Base-by-base conservation (phyloP, 2,113 vertebrate species). In the Irena cyanogastra region DNA sequence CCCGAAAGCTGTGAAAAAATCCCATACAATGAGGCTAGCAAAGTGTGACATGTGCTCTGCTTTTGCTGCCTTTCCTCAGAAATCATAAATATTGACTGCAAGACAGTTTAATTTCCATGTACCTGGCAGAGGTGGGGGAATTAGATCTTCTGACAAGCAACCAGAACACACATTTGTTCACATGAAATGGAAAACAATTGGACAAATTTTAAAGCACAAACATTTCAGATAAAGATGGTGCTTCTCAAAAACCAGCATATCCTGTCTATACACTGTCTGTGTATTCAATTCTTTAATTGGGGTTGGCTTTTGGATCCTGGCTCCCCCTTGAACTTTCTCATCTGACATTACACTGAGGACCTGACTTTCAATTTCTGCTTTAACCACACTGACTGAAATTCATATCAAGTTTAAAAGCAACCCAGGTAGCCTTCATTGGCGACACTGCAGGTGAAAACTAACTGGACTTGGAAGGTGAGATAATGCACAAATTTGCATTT, bases 41-140 rank as follows among this genome's bases (percentile, higher is more conserved):
- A 96, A 97, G 90, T 94, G 92, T 88, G 87, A 86, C 94, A 90
- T 79, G 54, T 90, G 65, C 54, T 92, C 54, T 71, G 17, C 71
- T 87, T 88, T 93, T 81, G 54, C 60, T 87, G 91, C 87, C 86
- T 97, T 95, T 91, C 89, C 91, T 89, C 71, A 93, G 70, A 96
- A 98, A 94, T 81, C 68, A 59, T 74, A 77, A 72, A 86, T 56
- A 57, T 72, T 95, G 89, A 94, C 82, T 92, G 70, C 71, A 96
- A 93, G 87, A 87, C 42, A 83, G 57, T 42, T 97, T 92, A 75
- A 86, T 61, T 96, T 96, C 47, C 71, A 65, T 30, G 11, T 90
- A 95, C 49, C 18, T 86, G 87, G 78, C 54, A 95, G 94, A 78
- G 92, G 72, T 86, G 26, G 21, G 7, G 6, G 66, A 84, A 93